Conservation (phyloP, 2,113 vertebrate species). For the Morone saxatilis region DNA sequence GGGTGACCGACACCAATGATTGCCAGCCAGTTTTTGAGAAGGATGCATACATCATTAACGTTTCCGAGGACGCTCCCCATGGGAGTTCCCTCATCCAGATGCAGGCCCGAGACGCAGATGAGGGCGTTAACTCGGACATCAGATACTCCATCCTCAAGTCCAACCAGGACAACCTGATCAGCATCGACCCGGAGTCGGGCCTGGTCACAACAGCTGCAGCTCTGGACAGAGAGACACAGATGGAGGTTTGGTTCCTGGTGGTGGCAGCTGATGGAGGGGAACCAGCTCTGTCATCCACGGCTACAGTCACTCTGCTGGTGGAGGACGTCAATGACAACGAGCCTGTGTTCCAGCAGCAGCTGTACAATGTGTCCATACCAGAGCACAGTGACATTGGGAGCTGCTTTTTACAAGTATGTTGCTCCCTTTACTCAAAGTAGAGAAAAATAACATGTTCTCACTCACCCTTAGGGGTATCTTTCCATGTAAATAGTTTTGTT, state of each 20-base stretch:
- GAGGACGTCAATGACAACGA: slow-evolving; percentile 93
- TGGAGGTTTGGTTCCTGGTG: slow-evolving; percentile 85
- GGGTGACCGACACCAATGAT: slow-evolving; percentile 89
- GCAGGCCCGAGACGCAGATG: slow-evolving; percentile 87
- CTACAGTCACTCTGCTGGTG: slow-evolving; percentile 85
- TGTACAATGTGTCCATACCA: slow-evolving; percentile 86
- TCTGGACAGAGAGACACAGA: slow-evolving; percentile 88
- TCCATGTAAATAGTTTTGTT: not conserved
- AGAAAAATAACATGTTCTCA: not conserved
- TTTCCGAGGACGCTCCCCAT: slow-evolving; percentile 85
- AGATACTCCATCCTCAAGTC: slow-evolving; percentile 83
- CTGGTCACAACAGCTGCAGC: slow-evolving; percentile 80
- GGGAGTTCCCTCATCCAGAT: slow-evolving; percentile 87
- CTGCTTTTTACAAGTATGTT: slow-evolving; percentile 91
- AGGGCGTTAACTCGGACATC: slow-evolving; percentile 85
- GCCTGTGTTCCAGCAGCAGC: slow-evolving; percentile 88
- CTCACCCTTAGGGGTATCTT: too few relatives aligned
- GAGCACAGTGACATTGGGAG: slow-evolving; percentile 86
- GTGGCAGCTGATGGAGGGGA: slow-evolving; percentile 87
- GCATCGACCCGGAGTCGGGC: slow-evolving; percentile 85
- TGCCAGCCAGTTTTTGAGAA: slow-evolving; percentile 86
- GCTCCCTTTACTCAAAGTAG: not conserved
- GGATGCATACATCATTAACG: slow-evolving; percentile 76
- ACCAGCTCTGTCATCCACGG: slow-evolving; percentile 85
- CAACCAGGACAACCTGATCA: slow-evolving; percentile 72